These are phyloP conservation scores for Trichomycterus rosablanca DNA, from an alignment of 2,113 vertebrate species.

Conservation along the genomic window DNA sequence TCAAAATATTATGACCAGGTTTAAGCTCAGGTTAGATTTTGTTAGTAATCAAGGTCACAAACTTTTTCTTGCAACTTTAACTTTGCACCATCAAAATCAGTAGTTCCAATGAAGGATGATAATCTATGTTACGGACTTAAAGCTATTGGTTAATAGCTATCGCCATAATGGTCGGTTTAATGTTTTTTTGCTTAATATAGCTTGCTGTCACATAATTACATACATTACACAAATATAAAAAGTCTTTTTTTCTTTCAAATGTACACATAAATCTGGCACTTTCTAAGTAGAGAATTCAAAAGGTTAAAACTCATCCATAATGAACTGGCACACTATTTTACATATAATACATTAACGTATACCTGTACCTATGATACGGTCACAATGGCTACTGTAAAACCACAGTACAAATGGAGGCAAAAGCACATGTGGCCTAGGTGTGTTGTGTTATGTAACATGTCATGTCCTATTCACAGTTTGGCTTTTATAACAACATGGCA, in stretches of 20 bases:
- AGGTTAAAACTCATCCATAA: constrained; percentile 1
- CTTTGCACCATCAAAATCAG: neutral
- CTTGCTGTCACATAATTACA: constrained; percentile 42
- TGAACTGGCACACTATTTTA: constrained; percentile 11
- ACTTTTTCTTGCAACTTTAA: too few species aligned
- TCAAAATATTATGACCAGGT: too few species aligned
- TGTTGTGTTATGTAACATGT: neutral
- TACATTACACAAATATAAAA: constrained; percentile 45
- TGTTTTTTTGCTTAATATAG: constrained; percentile 43
- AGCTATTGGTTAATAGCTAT: constrained; percentile 26
- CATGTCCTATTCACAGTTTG: constrained; percentile 12
- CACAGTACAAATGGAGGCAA: neutral
- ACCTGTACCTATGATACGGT: neutral
- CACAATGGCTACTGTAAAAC: neutral
- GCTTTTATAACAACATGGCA: neutral
- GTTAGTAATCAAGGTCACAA: too few species aligned
- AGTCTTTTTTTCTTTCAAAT: constrained; percentile 26
- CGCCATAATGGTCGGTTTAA: constrained; percentile 29
- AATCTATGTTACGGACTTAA: constrained; percentile 3
- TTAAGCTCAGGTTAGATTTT: too few species aligned
- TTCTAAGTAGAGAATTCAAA: constrained; percentile 36
- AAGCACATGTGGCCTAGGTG: neutral
- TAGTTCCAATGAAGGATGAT: neutral
- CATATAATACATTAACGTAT: constrained; percentile 3
- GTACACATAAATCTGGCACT: constrained; percentile 43